Conservation (phyloP, 2,888 invertebrate genomes). For the Adineta ricciae region DNA sequence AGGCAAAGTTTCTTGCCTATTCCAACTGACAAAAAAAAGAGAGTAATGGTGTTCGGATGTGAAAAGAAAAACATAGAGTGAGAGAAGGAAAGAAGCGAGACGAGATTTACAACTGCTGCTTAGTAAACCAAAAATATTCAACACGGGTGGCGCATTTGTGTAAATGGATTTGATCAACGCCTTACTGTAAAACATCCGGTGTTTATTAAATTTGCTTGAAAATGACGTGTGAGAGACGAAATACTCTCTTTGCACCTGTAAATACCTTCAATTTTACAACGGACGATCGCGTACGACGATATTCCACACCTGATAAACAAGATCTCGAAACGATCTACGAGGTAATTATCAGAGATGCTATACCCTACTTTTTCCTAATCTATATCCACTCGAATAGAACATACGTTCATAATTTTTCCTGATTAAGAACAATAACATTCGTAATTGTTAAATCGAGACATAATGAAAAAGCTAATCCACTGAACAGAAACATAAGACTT, state of each 20-base stretch:
- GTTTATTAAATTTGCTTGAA: too few relatives aligned
- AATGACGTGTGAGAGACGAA: background rate
- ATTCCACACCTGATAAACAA: background rate
- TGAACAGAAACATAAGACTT: too few relatives aligned
- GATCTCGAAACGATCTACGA: slow-evolving; percentile 6
- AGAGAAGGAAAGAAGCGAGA: background rate
- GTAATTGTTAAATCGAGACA: too few relatives aligned
- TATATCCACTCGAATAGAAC: background rate
- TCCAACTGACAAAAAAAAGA: background rate
- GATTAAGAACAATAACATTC: too few relatives aligned
- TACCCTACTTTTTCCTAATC: background rate
- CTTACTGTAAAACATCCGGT: background rate
- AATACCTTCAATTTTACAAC: background rate
- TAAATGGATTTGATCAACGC: background rate
- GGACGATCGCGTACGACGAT: background rate
- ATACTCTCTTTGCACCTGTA: background rate
- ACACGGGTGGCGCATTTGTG: background rate
- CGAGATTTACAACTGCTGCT: background rate
- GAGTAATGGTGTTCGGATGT: background rate
- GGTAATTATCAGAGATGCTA: background rate
- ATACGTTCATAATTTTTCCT: too few relatives aligned
- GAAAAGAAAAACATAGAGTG: background rate
- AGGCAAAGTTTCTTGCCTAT: background rate
- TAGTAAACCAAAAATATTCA: background rate
- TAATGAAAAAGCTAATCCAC: too few relatives aligned